Evolutionary conservation across 2,888 invertebrate species (phyloP), one percentile per base, ranked within the genome.

Genomic region (Conus canariensis): DNA sequence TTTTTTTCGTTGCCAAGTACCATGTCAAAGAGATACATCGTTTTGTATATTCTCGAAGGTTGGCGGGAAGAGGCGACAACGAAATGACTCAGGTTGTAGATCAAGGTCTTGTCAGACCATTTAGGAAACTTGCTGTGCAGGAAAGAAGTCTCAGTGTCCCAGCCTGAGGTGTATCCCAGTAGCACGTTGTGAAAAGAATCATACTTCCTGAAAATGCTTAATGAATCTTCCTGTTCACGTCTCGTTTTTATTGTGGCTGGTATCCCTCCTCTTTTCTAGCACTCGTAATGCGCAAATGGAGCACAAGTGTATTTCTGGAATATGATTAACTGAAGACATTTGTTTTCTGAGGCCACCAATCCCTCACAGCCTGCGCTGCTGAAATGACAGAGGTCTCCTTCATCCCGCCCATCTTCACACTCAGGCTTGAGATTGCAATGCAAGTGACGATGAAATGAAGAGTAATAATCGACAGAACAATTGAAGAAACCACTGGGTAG

Each of bases 111-210:
- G 30, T 80, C 30, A 16, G 80, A 80, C 80, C 80, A 80, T 45
- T 80, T 30, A 80, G 30, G 80, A 80, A 80, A 45, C 30, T 80
- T 80, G 45, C 80, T 80, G 80, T 80, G 45, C 80, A 80, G 30
- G 12, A 30, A 30, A 10, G 80, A 45, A 10, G 30, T 30, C 30
- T 10, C 16, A 30, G 9, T 16, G 80, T 30, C 14, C 80, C 80
- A 80, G 16, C 80, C 80, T 12, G 30, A 74, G 3, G 22, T 74
- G n/a, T n/a, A n/a, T 9, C 70, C n/a, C 3, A 74, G 22, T 9
- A 74, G 19, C 22, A 74, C 30, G 30, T 30, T 7, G 30, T 30
- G 2, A 30, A 30, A 30, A 30, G 30, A 1, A 30, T 30, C 67
- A 67, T 19, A 67, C 14, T 67, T 67, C 16, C 19, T 67, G 67